Base-by-base conservation (phyloP, 2,113 vertebrate species). In the Nothocercus julius region DNA sequence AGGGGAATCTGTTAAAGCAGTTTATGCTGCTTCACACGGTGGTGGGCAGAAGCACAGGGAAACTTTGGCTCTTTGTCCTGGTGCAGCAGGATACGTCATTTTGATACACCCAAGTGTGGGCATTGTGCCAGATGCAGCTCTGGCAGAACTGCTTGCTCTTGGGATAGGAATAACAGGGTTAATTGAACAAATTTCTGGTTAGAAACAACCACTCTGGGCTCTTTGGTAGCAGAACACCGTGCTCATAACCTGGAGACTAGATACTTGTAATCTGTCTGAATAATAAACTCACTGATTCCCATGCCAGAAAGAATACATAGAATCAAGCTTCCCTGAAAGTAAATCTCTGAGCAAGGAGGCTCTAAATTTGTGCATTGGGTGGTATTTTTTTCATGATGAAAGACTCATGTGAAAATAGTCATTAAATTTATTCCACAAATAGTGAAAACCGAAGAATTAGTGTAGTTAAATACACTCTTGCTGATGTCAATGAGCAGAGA, bases 341-440 rank as follows among this genome's bases (percentile, higher is more conserved):
- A 96, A 96, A 96, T 95, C 91, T 95, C 89, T 95, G 30, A 30
- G 54, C 54, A 30, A 30, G 54, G 54, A 56, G 28, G 54, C 54
- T 90, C 96, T 97, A 96, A 96, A 95, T 96, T 95, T 96, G 93
- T 95, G 94, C 96, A 92, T 96, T 95, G 54, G 54, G 54, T 96
- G 96, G 89, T 97, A 90, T 93, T 94, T 96, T 92, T 96, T 96
- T 92, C 96, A 96, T 96, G 92, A 96, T 95, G 94, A 95, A 91
- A 96, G 96, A 96, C 88, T 91, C 96, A 95, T 95, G 91, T 91
- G 96, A 96, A 95, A 96, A 95, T 19, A 95, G 21, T 20, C 38
- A 17, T 53, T 54, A 53, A 38, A 20, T 53, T 53, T 27, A 20
- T 54, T 30, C 22, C 38, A 40, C 14, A 27, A 49, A 54, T 36